A percentile compares a stretch with the other conserved stretches of the same genome.
Conservation (phyloP, 2,888 invertebrate genomes). For the Stomorhina lunata region DNA sequence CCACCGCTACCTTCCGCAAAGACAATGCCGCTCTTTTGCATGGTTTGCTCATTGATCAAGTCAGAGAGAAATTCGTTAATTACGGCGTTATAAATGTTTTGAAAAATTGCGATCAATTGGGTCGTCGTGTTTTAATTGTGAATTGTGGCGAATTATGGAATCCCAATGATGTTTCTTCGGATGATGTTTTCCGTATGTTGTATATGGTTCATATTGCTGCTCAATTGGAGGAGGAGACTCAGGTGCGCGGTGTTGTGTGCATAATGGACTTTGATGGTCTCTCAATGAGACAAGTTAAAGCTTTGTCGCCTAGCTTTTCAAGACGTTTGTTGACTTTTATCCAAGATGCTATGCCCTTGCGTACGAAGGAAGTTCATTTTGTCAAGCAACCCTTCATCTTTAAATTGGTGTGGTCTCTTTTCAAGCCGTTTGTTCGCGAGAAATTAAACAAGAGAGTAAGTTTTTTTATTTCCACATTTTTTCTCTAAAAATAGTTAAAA, state of each 20-base stretch:
- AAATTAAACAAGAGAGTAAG: constrained; percentile 89
- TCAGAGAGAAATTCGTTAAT: constrained; percentile 85
- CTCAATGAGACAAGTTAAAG: constrained; percentile 86
- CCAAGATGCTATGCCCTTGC: constrained; percentile 92
- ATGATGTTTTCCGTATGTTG: constrained; percentile 89
- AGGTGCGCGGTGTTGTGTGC: constrained; percentile 89
- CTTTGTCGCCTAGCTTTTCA: constrained; percentile 87
- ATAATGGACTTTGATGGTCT: constrained; percentile 91
- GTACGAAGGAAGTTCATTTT: constrained; percentile 91
- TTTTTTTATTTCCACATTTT: no score
- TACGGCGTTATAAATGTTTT: constrained; percentile 89
- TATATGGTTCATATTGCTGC: constrained; percentile 90
- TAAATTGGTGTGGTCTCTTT: constrained; percentile 91
- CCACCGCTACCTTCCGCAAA: constrained; percentile 87
- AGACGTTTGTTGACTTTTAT: constrained; percentile 89
- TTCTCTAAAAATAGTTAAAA: no score
- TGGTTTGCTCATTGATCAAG: constrained; percentile 85
- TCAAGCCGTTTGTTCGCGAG: constrained; percentile 90
- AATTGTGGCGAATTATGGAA: constrained; percentile 89
- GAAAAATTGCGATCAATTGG: constrained; percentile 87
- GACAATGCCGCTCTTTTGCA: constrained; percentile 85
- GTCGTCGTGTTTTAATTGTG: constrained; percentile 87
- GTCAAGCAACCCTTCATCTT: constrained; percentile 92
- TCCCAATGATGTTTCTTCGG: constrained; percentile 86
- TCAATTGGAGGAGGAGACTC: constrained; percentile 88